Evolutionary conservation across 2,113 vertebrate species (phyloP), one percentile per base, ranked within the genome.

Genomic region (Pao palembangensis): DNA sequence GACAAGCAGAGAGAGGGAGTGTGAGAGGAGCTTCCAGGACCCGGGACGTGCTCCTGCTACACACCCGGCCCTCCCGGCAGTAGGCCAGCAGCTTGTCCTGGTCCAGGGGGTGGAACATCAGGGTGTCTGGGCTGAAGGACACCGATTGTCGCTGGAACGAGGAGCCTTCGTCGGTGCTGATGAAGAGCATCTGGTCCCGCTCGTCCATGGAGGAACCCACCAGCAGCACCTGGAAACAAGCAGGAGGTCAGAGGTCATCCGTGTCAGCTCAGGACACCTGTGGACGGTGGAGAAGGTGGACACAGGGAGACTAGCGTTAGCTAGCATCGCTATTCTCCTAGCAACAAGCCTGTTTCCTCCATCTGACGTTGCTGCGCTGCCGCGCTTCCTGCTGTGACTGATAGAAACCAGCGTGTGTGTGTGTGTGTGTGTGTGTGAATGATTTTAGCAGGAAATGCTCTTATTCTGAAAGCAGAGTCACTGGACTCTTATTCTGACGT

Each of bases 71-170:
- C 42, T 98, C 94, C 70, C 93, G 95, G 82, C 91, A 94, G 84
- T 93, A 96, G 63, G 93, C 95, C 64, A 99, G 89, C 17, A 98
- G 80, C 82, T 95, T 98, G 86, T 98, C 95, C 76, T 98, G 94
- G 15, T 95, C 93, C 71, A 93, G 93, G 0, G 96, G 96, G 81
- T 99, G 96, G 84, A 98, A 99, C 68, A 96, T 70, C 14, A 99
- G 87, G 0, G 88, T 92, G 58, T 96, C 96, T 31, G 95, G 93
- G 5, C 87, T 92, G 88, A 99, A 98, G 67, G 81, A 66, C 47
- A 96, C 76, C 0, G 90, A 83, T 55, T 96, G 93, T 14, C 93
- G 92, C 87, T 96, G 96, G 88, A 98, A 99, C 34, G 91, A 94
- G 28, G 93, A 88, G 1, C 95, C 97, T 78, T 99, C 97, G 1